Percentiles rank a stretch among this genome's conserved stretches.
These are phyloP conservation scores for Enteromius unitaeniatus DNA, from an alignment of 2,797 vertebrate species.

Conservation along the genomic window DNA sequence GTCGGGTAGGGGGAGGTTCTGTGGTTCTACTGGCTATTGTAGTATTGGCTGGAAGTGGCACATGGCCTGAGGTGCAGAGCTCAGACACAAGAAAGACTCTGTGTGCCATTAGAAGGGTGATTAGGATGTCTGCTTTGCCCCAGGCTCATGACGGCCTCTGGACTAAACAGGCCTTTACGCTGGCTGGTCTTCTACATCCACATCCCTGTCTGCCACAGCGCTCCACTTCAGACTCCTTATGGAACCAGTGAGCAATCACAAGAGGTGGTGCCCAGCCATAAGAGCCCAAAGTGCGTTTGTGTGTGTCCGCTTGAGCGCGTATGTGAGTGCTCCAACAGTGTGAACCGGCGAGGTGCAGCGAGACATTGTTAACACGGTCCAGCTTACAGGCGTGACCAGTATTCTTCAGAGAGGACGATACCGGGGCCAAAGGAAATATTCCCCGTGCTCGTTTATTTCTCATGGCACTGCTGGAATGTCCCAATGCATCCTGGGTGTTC, in stretches of 20 bases:
- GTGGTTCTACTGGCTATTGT: slow-evolving; percentile 42
- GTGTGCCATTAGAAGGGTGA: slow-evolving; percentile 67
- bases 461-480: slow-evolving; percentile 82
- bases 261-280: slow-evolving; percentile 35
- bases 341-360: slow-evolving; percentile 66
- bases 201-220: slow-evolving; percentile 26
- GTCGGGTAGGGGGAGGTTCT: slow-evolving; percentile 3
- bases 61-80: slow-evolving; percentile 42
- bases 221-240: slow-evolving; percentile 33
- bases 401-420: slow-evolving; percentile 44
- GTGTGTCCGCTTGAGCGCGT: slow-evolving; percentile 68
- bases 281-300: slow-evolving; percentile 24
- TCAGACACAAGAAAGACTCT: slow-evolving; percentile 47
- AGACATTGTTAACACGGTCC: slow-evolving; percentile 71
- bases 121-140: slow-evolving; percentile 68
- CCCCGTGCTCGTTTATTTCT: slow-evolving; percentile 85
- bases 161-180: slow-evolving; percentile 78
- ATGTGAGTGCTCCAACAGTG: slow-evolving; percentile 24
- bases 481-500: slow-evolving; percentile 88
- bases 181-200: slow-evolving; percentile 68
- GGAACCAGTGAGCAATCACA: slow-evolving; percentile 48
- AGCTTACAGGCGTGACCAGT: slow-evolving; percentile 38
- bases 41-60: slow-evolving; percentile 58
- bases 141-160: slow-evolving; percentile 71
- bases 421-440: slow-evolving; percentile 84